phyloP scores from a whole-genome alignment of 2,113 vertebrate genomes.

The Semnornis frantzii region DNA sequence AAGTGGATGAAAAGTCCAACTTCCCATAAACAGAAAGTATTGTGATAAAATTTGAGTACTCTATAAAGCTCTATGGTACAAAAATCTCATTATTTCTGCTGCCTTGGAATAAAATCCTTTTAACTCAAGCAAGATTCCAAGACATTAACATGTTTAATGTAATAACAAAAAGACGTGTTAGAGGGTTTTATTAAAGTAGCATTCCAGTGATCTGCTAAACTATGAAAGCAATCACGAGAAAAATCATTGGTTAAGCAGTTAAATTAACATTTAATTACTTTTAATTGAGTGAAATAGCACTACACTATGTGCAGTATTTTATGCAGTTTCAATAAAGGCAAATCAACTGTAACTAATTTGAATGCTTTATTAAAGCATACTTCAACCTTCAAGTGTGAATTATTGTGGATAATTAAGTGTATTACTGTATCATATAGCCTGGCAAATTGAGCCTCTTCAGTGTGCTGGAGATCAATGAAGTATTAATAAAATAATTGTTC shows the following conservation, averaged over 20 bases:
- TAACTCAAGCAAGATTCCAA: constrained; percentile 3
- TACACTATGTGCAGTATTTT: constrained; percentile 42
- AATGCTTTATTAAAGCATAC: constrained; percentile 48
- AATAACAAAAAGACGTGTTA: not conserved
- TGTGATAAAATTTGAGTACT: not conserved
- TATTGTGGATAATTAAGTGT: constrained; percentile 49
- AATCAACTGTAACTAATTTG: constrained; percentile 56
- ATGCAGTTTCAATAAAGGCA: constrained; percentile 42
- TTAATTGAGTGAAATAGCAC: constrained; percentile 58
- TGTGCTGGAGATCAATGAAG: not conserved
- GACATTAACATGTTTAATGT: constrained; percentile 6
- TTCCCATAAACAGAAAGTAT: not conserved
- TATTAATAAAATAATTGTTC: constrained; percentile 45
- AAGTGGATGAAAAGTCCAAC: not conserved
- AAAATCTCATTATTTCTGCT: constrained; percentile 2
- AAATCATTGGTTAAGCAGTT: constrained; percentile 42
- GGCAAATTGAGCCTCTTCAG: constrained; percentile 36
- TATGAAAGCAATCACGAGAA: constrained; percentile 51
- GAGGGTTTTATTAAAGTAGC: not conserved
- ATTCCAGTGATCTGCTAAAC: constrained; percentile 40
- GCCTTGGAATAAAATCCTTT: not conserved
- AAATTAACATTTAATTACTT: constrained; percentile 68
- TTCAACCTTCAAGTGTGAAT: constrained; percentile 52
- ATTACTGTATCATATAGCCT: constrained; percentile 20
- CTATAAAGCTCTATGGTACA: not conserved